Percentiles rank a stretch among this genome's conserved stretches.
phyloP scores from a whole-genome alignment of 2,797 vertebrate genomes.

The Gambelia wislizenii region DNA sequence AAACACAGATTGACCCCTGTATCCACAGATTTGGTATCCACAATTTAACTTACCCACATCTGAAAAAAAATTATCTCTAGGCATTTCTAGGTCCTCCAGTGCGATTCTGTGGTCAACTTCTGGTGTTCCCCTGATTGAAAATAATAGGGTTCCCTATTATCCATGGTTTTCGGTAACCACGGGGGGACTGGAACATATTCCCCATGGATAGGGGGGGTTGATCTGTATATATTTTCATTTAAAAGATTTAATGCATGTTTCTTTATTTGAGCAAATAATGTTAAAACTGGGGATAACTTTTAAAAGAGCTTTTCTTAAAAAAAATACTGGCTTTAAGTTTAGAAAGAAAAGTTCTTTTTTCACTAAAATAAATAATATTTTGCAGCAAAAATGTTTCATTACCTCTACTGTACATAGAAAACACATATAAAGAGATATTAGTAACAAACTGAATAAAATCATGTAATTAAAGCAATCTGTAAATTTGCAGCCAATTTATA shows the following conservation, averaged over 20 bases:
- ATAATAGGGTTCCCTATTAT: no score
- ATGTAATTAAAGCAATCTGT: neutral
- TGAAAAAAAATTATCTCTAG: no score
- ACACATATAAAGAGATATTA: neutral
- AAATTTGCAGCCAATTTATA: neutral
- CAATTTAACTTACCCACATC: no score
- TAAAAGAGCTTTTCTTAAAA: neutral
- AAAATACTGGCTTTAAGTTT: neutral
- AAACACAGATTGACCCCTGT: no score
- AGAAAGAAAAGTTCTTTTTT: no score
- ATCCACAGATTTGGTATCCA: no score
- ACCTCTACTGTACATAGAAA: neutral
- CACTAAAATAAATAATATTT: neutral
- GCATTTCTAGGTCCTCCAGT: no score
- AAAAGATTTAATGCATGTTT: neutral
- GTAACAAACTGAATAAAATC: neutral
- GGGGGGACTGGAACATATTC: no score
- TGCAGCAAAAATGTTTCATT: neutral
- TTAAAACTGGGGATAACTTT: neutral
- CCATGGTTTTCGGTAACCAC: no score
- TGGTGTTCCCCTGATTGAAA: no score
- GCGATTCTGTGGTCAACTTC: no score
- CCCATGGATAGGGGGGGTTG: no score
- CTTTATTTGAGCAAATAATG: neutral
- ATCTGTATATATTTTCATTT: neutral